These are phyloP conservation scores for Burhinus bistriatus DNA, from an alignment of 2,113 vertebrate species.

Conservation along the genomic window DNA sequence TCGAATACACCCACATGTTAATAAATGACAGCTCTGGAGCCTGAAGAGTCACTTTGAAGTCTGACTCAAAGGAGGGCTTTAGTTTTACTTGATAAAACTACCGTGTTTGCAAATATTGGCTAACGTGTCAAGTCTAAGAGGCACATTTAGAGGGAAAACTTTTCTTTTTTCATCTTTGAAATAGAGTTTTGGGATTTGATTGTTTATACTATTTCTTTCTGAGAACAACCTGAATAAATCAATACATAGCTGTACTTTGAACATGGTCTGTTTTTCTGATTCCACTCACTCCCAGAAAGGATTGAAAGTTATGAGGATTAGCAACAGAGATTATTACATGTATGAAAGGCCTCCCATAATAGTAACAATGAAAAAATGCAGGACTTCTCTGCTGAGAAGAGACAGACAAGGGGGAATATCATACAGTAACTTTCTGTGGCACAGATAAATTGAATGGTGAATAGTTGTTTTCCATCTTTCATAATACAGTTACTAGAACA, in stretches of 20 bases:
- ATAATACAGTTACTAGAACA: not conserved
- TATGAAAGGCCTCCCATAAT: not conserved
- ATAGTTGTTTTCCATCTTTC: not conserved
- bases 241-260: not conserved
- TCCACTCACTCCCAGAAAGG: not conserved
- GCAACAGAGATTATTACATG: not conserved
- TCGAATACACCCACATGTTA: not conserved
- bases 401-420: not conserved
- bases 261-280: not conserved
- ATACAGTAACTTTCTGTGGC: not conserved
- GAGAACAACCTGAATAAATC: not conserved
- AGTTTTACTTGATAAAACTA: not conserved
- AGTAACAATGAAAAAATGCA: not conserved
- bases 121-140: not conserved
- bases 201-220: not conserved
- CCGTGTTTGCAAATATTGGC: not conserved
- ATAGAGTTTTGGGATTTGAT: not conserved
- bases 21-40: not conserved
- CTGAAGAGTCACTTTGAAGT: not conserved
- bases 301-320: not conserved
- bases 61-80: not conserved
- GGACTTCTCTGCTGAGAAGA: not conserved
- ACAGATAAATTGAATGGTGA: not conserved
- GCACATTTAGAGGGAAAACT: not conserved
- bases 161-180: not conserved